Base-by-base conservation (phyloP, 2,888 invertebrate genomes). In the Leptinotarsa juncta region DNA sequence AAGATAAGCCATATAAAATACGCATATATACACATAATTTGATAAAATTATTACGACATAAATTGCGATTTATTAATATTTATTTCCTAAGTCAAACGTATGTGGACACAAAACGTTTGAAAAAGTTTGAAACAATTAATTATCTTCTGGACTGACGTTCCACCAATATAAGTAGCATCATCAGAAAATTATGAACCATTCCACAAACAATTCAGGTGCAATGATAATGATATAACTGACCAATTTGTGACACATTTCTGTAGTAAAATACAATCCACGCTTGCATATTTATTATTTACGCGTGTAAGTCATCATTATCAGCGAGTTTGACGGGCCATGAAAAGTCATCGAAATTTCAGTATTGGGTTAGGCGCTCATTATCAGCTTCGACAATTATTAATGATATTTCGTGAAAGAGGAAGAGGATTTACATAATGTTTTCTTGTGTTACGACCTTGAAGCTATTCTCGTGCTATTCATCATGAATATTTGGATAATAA, bases 381-480 rank as follows among this genome's bases (percentile, higher is more conserved):
- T 50, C 67, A 32, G 23, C 49, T 51, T n/a, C 50, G 26, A 70
- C 70, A 67, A 72, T 75, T 75, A 75, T 75, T 75, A 75, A 75
- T 75, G 67, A 75, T 75, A 71, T 67, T 73, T 72, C 62, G 72
- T 73, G 62, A 70, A 72, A 60, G 72, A 75, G 72, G 75, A 73
- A 75, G 75, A 75, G 72, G 75, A 75, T 75, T 75, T 75, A 73
- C 72, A 75, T 75, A 73, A 73, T 75, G 72, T 60, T 75, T 69
- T 73, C 75, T 75, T 75, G 72, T 70, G 70, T 67, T 70, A 65
- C 65, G 73, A n/a, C 75, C 75, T 75, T 75, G 75, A 73, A 72
- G 72, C 20, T 57, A 69, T 69, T 69, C 60, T 69, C 23, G 69
- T 49, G 57, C 20, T 69, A 15, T 55, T 72, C 70, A 73, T 75